Conservation (phyloP, 2,113 vertebrate species). For the Glaucomys volans region DNA sequence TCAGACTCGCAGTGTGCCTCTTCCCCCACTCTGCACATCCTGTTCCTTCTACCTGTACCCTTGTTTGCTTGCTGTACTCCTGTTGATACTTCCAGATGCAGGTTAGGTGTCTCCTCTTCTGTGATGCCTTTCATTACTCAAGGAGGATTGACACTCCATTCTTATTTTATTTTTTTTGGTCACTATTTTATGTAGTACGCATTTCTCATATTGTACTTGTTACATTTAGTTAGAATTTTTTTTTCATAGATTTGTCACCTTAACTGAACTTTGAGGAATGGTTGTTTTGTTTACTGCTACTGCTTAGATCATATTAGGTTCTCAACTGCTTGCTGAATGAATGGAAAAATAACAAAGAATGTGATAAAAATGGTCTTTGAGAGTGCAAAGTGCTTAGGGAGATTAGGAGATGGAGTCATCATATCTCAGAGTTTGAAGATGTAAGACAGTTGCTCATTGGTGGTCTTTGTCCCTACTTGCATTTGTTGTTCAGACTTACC, state of each 20-base stretch:
- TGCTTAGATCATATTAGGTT: background rate
- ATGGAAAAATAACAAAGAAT: background rate
- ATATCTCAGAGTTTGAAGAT: background rate
- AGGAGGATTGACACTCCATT: background rate
- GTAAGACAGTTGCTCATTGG: background rate
- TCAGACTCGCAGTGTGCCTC: no score
- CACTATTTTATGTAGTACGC: background rate
- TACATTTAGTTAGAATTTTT: background rate
- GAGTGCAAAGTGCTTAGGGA: background rate
- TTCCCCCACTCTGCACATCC: background rate
- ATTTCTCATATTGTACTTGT: background rate
- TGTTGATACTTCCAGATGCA: background rate
- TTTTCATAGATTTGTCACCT: background rate
- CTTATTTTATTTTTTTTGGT: background rate
- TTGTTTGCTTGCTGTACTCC: background rate
- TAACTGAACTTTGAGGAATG: background rate
- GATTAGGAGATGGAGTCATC: background rate
- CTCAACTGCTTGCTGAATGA: background rate
- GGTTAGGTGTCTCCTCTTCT: background rate
- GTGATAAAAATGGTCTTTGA: background rate
- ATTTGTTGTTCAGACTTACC: background rate
- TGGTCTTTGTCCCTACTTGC: background rate
- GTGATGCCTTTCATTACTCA: background rate
- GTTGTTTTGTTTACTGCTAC: background rate
- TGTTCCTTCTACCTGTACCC: background rate